phyloP scores from a whole-genome alignment of 2,888 invertebrate genomes.

The Phengaris alcon region DNA sequence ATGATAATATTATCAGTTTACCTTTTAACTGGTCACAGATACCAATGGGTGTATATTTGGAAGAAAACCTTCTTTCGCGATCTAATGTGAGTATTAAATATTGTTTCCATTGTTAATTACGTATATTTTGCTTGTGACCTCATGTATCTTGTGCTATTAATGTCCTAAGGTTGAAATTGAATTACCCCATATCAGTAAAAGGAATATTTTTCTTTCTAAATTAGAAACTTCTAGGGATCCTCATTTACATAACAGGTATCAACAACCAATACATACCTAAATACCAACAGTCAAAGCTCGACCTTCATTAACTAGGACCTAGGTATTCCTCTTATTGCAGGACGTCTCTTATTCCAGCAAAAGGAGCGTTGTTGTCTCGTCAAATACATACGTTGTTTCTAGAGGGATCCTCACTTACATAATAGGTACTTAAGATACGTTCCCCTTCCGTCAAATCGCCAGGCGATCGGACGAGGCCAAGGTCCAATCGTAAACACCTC shows the following conservation, averaged over 20 bases:
- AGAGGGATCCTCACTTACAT: not conserved
- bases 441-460: conserved; percentile 28
- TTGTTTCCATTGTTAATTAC: not conserved
- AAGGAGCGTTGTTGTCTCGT: no score
- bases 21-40: conserved; percentile 67
- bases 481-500: conserved; percentile 43
- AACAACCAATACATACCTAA: not conserved
- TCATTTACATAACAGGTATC: not conserved
- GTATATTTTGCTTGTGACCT: not conserved
- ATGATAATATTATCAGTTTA: conserved; percentile 54
- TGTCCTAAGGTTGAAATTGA: not conserved
- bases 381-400: no score
- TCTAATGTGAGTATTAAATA: conserved; percentile 55
- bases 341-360: no score
- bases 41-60: conserved; percentile 74
- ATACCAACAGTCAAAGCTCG: no score
- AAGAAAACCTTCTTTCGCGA: conserved; percentile 66
- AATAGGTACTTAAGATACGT: conserved; percentile 2
- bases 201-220: not conserved
- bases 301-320: no score
- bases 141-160: not conserved
- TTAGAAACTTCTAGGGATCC: not conserved
- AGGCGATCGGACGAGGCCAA: conserved; percentile 43
- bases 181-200: not conserved
- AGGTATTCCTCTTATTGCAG: no score